phyloP scores from a whole-genome alignment of 2,888 invertebrate species.

The Palloptera scutellata region DNA sequence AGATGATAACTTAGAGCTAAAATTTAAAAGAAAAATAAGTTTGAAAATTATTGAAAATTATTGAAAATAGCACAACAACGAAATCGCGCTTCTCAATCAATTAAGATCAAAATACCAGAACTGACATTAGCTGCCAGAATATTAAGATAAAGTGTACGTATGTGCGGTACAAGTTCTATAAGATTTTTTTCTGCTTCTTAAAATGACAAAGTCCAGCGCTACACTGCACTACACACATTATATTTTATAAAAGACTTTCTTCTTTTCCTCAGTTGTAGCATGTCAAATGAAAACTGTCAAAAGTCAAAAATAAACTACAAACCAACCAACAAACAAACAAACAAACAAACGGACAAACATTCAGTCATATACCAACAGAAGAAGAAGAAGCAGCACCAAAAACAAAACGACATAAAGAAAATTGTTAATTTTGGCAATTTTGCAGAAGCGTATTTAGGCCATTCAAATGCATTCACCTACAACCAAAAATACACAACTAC shows the following conservation, averaged over 20 bases:
- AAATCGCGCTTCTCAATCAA: not conserved
- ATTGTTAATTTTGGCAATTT: slow-evolving; percentile 2
- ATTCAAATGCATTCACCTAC: slow-evolving; percentile 17
- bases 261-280: not conserved
- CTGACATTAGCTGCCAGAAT: slow-evolving; percentile 5
- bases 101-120: slow-evolving; percentile 14
- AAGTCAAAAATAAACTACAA: not conserved
- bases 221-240: not conserved
- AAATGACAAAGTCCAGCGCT: not conserved
- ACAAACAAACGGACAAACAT: not conserved
- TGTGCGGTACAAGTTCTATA: not conserved
- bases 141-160: not conserved
- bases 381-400: not conserved
- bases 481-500: not conserved
- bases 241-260: not conserved
- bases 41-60: not conserved
- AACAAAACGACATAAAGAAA: not conserved
- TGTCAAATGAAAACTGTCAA: slow-evolving; percentile 5
- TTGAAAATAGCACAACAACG: not conserved
- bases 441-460: slow-evolving; percentile 1
- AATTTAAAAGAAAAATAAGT: not conserved
- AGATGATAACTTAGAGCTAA: not conserved
- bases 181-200: too few species aligned
- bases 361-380: not conserved
- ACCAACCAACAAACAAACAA: not conserved